These are phyloP conservation scores for Steinernema carpocapsae DNA, from an alignment of 2,888 invertebrate genomes.

Conservation along the genomic window DNA sequence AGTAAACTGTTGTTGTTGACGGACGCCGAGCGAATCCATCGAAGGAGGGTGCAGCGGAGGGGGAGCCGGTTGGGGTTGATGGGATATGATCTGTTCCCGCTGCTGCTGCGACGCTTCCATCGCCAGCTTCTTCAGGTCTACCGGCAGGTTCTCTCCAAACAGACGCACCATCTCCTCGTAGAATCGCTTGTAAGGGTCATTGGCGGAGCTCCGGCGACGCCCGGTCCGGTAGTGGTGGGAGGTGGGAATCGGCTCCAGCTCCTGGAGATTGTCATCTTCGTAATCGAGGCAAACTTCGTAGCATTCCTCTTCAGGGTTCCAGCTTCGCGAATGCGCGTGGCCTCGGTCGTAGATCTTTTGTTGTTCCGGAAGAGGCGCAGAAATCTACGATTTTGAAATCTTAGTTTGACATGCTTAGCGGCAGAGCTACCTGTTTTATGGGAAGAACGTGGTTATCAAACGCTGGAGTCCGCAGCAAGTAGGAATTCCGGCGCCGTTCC, in stretches of 20 bases:
- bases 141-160: conserved; percentile 12
- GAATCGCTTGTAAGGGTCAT: conserved; percentile 2
- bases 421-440: conserved; percentile 8
- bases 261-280: background rate
- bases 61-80: background rate
- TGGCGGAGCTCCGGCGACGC: conserved; percentile 23
- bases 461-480: conserved; percentile 41
- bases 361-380: conserved; percentile 40
- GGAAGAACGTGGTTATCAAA: conserved; percentile 38
- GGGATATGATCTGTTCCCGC: background rate
- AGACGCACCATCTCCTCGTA: conserved; percentile 22
- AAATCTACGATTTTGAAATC: conserved; percentile 20
- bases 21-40: conserved; percentile 23
- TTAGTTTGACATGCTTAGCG: conserved; percentile 1
- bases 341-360: conserved; percentile 43
- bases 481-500: conserved; percentile 37
- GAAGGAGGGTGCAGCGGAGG: background rate
- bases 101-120: background rate
- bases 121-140: background rate
- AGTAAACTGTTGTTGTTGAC: conserved; percentile 18
- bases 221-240: background rate
- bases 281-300: conserved; percentile 13
- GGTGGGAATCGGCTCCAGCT: background rate
- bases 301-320: conserved; percentile 41
- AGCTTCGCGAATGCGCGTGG: conserved; percentile 43